Conservation (phyloP, 2,797 vertebrate genomes). For the Mionectes olivaceus region DNA sequence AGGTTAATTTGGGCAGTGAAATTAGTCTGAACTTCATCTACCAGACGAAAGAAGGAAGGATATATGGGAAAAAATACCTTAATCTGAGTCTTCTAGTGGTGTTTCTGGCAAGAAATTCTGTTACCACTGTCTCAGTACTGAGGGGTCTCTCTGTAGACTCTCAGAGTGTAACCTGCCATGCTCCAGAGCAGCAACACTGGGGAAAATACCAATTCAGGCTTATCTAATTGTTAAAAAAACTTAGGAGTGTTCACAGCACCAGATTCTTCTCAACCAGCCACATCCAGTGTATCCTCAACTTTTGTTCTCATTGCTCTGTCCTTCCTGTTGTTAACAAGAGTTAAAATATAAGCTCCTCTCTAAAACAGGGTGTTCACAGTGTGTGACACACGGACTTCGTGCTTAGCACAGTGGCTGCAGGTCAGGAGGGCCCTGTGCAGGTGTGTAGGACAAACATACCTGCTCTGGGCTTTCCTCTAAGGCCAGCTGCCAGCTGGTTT, state of each 20-base stretch:
- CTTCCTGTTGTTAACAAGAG: not conserved
- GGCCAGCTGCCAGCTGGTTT: not conserved
- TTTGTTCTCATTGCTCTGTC: not conserved
- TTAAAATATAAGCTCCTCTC: not conserved
- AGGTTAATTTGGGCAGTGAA: not conserved
- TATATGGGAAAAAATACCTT: not conserved
- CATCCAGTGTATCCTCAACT: accelerated
- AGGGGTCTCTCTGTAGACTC: not conserved
- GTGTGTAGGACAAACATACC: not conserved
- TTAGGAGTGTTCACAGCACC: not conserved
- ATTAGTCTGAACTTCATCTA: not conserved
- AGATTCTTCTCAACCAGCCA: not conserved
- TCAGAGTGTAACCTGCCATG: not conserved
- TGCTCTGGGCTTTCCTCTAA: not conserved
- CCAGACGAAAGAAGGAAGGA: not conserved
- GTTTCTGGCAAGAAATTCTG: not conserved
- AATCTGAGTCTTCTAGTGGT: not conserved
- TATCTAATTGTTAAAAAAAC: not conserved
- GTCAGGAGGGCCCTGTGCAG: not conserved
- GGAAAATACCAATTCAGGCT: not conserved
- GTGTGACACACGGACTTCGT: not conserved
- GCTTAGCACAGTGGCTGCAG: not conserved
- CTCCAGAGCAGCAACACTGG: not conserved
- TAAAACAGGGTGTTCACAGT: not conserved
- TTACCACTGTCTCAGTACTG: not conserved